Base-by-base conservation (phyloP, 2,888 invertebrate species). In the Agriopis marginaria region DNA sequence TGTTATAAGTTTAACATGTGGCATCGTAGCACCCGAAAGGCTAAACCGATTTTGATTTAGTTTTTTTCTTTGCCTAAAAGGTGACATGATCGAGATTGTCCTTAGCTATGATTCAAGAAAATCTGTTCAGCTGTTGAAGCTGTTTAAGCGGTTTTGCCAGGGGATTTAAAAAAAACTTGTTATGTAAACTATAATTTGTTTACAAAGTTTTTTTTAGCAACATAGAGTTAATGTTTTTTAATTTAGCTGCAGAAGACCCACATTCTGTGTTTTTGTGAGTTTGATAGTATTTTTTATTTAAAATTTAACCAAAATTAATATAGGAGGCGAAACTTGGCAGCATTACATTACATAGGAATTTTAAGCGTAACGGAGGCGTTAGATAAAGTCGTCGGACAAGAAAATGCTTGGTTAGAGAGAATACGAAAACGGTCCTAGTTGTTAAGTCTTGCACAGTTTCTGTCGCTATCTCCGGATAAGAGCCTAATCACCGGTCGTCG, bases 371-470 rank as follows among this genome's bases (percentile, higher is more conserved):
- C 82, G 82, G 77, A 80, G 76, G 86, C 89, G 83, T 93, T 90
- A 93, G 93, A 94, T 93, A 94, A 93, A 74, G 91, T 91, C 89
- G 87, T 82, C 85, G 85, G 86, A 83, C 84, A 89, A 89, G 91
- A 92, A 92, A 93, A 91, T 91, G 86, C 90, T 90, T 90, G 91
- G 89, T 90, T 79, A 89, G 88, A 89, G 88, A 87, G 92, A 93
- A 93, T 93, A 94, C 92, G 93, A 93, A 93, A 93, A 92, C 87
- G 93, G 89, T 91, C 88, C 92, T 94, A 94, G 94, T 93, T 93
- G 94, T 93, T 93, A 94, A 94, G 93, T 94, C 94, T 93, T 92
- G 92, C 89, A 92, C 93, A 93, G 93, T 94, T 93, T 93, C 92
- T 92, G 90, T 89, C 93, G 93, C 93, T 93, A 93, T 93, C 94